Evolutionary conservation across 2,888 invertebrate genomes (phyloP).

Genomic region (Chironomus riparius): DNA sequence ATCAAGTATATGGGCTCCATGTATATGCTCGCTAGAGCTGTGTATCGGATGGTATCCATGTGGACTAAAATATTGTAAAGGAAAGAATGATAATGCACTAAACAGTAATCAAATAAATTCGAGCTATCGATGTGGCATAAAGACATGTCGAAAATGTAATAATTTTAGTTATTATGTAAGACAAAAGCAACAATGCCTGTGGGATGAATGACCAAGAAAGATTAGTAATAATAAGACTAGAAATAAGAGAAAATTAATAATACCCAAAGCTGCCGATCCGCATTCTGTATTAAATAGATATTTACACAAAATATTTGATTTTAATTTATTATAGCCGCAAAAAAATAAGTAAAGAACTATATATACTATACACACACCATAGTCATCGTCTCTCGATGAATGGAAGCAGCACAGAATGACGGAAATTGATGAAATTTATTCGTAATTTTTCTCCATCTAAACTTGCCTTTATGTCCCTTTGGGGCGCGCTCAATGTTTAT

Average conservation of each 20-base stretch:
- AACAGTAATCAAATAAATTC: constrained; percentile 43
- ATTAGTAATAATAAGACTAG: neutral
- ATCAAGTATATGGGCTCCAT: constrained; percentile 60
- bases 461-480: neutral
- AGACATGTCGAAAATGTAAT: constrained; percentile 86
- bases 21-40: constrained; percentile 75
- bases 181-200: constrained; percentile 72
- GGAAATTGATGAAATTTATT: constrained; percentile 18
- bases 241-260: neutral
- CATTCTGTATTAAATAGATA: constrained; percentile 21
- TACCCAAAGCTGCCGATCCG: neutral
- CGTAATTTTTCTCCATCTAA: constrained; percentile 7
- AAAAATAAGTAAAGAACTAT: neutral
- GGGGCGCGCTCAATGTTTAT: neutral
- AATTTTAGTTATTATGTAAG: constrained; percentile 78
- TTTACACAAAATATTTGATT: constrained; percentile 23
- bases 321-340: constrained; percentile 7
- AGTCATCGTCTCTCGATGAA: too few species aligned
- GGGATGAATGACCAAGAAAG: constrained; percentile 57
- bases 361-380: too few species aligned
- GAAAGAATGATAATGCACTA: constrained; percentile 53
- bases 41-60: constrained; percentile 96
- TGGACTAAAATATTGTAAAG: constrained; percentile 88
- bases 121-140: constrained; percentile 88
- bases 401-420: neutral